phyloP scores from a whole-genome alignment of 2,888 invertebrate species.

The Sphaeridia pumilis region DNA sequence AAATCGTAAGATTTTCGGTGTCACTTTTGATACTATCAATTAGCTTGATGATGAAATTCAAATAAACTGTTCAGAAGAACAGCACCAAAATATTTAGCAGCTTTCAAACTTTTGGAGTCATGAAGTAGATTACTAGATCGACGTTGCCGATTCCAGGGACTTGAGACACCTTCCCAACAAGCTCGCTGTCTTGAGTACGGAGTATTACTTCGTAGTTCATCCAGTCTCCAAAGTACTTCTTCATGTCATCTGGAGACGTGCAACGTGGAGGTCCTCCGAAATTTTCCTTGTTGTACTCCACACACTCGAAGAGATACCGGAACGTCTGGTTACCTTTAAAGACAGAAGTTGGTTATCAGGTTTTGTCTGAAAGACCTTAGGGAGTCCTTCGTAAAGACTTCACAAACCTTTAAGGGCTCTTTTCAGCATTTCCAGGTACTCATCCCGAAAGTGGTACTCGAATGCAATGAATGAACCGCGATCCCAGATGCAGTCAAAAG shows the following conservation, averaged over 20 bases:
- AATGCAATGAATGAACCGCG: conserved; percentile 27
- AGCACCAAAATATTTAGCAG: no score
- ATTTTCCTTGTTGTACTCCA: conserved; percentile 22
- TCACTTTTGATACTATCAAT: no score
- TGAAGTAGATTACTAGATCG: conserved; percentile 11
- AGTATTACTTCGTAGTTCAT: conserved; percentile 12
- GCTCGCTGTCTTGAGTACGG: conserved; percentile 1
- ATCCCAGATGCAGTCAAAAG: conserved; percentile 28
- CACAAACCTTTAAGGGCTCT: conserved; percentile 13
- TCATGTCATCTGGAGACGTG: conserved; percentile 20
- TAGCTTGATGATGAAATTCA: no score
- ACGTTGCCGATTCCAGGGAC: conserved; percentile 12
- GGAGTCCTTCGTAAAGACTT: not conserved
- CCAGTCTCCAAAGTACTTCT: conserved; percentile 22
- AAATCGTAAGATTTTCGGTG: no score
- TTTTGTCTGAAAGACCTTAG: not conserved
- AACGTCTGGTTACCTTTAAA: conserved; percentile 22
- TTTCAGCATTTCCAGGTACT: conserved; percentile 22
- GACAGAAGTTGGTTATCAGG: not conserved
- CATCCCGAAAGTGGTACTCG: conserved; percentile 17
- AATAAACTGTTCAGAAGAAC: no score
- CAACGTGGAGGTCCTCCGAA: conserved; percentile 28
- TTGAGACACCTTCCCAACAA: conserved; percentile 7
- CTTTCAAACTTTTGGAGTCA: conserved; percentile 15
- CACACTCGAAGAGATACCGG: conserved; percentile 23